Evolutionary conservation across 2,797 vertebrate genomes (phyloP).

Genomic region (Pseudochaenichthys georgianus): DNA sequence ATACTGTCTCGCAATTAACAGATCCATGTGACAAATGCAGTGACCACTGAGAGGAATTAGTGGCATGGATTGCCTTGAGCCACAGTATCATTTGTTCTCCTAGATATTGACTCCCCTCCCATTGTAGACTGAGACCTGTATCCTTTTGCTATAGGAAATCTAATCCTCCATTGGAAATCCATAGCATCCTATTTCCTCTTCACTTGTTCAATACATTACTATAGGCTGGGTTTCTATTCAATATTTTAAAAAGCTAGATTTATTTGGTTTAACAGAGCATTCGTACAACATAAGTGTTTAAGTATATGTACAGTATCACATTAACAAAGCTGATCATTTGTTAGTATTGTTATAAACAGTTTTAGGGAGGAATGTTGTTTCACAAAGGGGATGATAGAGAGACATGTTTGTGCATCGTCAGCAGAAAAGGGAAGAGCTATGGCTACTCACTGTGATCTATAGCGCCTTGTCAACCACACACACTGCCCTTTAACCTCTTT

Average conservation of each 20-base stretch:
- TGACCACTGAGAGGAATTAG: conserved; percentile 47
- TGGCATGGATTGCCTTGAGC: conserved; percentile 51
- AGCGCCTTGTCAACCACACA: conserved; percentile 31
- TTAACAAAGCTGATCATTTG: conserved; percentile 17
- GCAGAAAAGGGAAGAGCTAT: conserved; percentile 53
- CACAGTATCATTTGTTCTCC: conserved; percentile 59
- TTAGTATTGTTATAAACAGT: conserved; percentile 31
- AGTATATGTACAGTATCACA: background rate
- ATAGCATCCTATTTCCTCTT: conserved; percentile 67
- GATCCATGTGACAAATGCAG: conserved; percentile 52
- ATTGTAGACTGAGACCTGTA: conserved; percentile 57
- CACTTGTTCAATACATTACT: conserved; percentile 45
- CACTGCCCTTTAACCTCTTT: conserved; percentile 60
- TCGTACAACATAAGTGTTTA: background rate
- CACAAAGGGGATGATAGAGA: conserved; percentile 27
- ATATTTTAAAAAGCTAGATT: conserved; percentile 35
- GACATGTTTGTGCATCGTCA: conserved; percentile 55
- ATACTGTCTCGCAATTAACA: conserved; percentile 39
- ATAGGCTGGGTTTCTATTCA: conserved; percentile 23
- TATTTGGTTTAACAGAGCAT: conserved; percentile 6
- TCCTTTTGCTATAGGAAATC: conserved; percentile 66
- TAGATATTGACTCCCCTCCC: conserved; percentile 65
- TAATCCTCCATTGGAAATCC: conserved; percentile 65
- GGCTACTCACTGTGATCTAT: conserved; percentile 56
- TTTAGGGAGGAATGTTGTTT: conserved; percentile 45